Evolutionary conservation across 92 coral and sea anemone genomes (phyloP).

Genomic region (Epizoanthus fatuus): DNA sequence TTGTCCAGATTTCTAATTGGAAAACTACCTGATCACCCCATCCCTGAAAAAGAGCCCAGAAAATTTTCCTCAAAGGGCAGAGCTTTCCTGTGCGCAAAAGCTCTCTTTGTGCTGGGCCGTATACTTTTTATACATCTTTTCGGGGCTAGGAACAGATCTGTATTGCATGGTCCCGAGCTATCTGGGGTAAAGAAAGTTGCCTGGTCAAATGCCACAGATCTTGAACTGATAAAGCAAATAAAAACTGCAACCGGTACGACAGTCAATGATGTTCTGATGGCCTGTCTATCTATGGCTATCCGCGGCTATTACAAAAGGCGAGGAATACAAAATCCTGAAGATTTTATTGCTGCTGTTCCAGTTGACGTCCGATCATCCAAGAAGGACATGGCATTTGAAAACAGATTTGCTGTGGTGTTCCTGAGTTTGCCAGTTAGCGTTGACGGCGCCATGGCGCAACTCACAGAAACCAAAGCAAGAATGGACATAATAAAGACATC

Average conservation of each 20-base stretch:
- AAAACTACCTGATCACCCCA: conserved; percentile 73
- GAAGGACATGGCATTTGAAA: conserved; percentile 66
- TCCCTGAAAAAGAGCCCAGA: conserved; percentile 57
- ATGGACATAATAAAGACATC: conserved; percentile 86
- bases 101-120: conserved; percentile 62
- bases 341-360: conserved; percentile 81
- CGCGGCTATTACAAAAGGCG: conserved; percentile 80
- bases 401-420: conserved; percentile 82
- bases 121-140: conserved; percentile 49
- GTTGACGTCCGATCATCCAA: conserved; percentile 83
- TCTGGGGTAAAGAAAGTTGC: conserved; percentile 85
- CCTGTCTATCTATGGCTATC: conserved; percentile 83
- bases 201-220: conserved; percentile 82
- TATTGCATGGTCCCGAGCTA: conserved; percentile 84
- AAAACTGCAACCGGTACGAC: conserved; percentile 90
- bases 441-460: conserved; percentile 65
- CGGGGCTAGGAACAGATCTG: conserved; percentile 66
- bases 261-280: conserved; percentile 92
- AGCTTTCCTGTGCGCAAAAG: conserved; percentile 66
- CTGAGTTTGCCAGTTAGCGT: conserved; percentile 74
- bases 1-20: conserved; percentile 71
- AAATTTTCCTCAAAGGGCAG: conserved; percentile 71
- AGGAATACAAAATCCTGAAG: conserved; percentile 80
- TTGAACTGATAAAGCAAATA: conserved; percentile 78
- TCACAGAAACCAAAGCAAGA: conserved; percentile 80